Base-by-base conservation (phyloP, 2,113 vertebrate species). In the Malurus cyaneus region DNA sequence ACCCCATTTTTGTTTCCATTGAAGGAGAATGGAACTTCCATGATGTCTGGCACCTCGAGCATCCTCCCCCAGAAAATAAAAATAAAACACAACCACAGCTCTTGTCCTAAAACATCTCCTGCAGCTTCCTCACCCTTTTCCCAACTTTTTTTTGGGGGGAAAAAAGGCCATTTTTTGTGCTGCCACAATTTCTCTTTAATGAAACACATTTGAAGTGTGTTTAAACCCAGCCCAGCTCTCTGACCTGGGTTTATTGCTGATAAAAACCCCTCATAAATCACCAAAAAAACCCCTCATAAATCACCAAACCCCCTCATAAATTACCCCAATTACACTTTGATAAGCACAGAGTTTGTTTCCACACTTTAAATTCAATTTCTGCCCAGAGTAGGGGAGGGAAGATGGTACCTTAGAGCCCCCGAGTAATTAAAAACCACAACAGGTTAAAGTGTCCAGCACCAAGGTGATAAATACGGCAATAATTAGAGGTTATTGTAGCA, bases 381-480 rank as follows among this genome's bases (percentile, higher is more conserved):
- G 3, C 26, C 66, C 1, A 0, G 62, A 12, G 6, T 6, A 6
- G 8, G 32, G 11, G 17, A 20, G 42, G 21, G 72, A 71, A 28
- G 71, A 78, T 4, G 42, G 19, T 24, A 23, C 61, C 81, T 81
- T 5, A 0, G 36, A 79, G 66, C 62, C 85, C 69, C 54, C 2
- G 39, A 13, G 89, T 96, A 96, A 97, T 97, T 87, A 82, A 81
- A 86, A 95, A 84, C 88, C 96, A 96, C 97, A 96, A 94, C 96
- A 96, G 97, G 97, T 98, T 97, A 96, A 97, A 97, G 97, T 98
- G 97, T 95, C 95, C 97, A 80, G 98, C 96, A 97, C 88, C 96
- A 92, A 93, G 96, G 95, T 96, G 96, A 97, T 97, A 97, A 98
- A 96, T 74, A 77, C 42, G 93, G 88, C 53, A 92, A 74, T 96